These are phyloP conservation scores for Epizoanthus ramosus DNA, from an alignment of 92 coral and sea anemone species.

Conservation along the genomic window DNA sequence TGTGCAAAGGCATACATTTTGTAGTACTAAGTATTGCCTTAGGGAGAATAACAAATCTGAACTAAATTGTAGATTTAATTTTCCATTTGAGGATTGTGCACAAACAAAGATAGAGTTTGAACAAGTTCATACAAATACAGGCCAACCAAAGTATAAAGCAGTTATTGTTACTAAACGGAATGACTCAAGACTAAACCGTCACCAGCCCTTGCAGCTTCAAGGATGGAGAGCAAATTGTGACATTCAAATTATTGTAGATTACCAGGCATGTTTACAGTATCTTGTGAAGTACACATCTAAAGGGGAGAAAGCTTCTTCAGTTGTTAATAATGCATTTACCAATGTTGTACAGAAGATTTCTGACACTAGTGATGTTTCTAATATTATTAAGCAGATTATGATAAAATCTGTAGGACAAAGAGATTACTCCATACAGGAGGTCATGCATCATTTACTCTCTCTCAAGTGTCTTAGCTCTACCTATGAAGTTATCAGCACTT, in stretches of 20 bases:
- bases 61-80: constrained; percentile 46
- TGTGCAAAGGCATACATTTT: constrained; percentile 52
- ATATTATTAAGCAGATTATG: no score
- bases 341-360: constrained; percentile 41
- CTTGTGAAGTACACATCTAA: constrained; percentile 60
- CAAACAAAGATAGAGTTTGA: constrained; percentile 53
- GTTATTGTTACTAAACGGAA: constrained; percentile 46
- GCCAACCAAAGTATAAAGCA: constrained; percentile 42
- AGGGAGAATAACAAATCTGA: constrained; percentile 11
- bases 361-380: constrained; percentile 9
- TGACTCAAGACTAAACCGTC: constrained; percentile 52
- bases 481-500: no score
- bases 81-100: constrained; percentile 45
- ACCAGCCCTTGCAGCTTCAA: constrained; percentile 47
- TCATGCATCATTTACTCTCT: no score
- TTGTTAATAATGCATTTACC: constrained; percentile 58
- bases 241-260: constrained; percentile 52
- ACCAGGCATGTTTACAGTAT: constrained; percentile 55
- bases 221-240: constrained; percentile 66
- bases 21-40: constrained; percentile 61
- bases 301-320: constrained; percentile 51
- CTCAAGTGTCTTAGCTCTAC: no score
- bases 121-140: constrained; percentile 43
- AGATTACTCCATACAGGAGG: no score
- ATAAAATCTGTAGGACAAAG: no score